These are phyloP conservation scores for Diadegma fenestrale DNA, from an alignment of 2,888 invertebrate genomes.

Conservation along the genomic window DNA sequence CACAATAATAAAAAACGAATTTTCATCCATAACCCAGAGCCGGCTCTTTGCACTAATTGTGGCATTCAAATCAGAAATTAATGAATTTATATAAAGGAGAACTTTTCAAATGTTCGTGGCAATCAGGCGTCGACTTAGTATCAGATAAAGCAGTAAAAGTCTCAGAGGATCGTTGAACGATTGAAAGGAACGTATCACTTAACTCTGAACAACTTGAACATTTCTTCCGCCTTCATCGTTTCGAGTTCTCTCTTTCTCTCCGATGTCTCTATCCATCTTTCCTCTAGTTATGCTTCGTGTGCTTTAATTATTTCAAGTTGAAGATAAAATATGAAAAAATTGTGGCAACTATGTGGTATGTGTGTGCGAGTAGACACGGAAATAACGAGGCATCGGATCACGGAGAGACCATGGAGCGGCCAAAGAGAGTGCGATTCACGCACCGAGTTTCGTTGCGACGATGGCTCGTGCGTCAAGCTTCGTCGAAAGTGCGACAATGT, in stretches of 20 bases:
- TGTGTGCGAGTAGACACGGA: slow-evolving; percentile 74
- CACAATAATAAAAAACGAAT: too few species aligned
- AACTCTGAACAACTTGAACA: neutral
- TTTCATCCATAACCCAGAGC: too few species aligned
- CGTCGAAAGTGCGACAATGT: slow-evolving; percentile 88
- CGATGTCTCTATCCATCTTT: neutral
- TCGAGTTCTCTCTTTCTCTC: neutral
- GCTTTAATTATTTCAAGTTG: slow-evolving; percentile 58
- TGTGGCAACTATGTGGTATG: slow-evolving; percentile 60
- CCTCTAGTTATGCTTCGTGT: slow-evolving; percentile 63
- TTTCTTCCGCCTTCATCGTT: neutral
- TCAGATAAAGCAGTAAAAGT: neutral
- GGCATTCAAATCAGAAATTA: too few species aligned
- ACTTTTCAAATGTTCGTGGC: neutral
- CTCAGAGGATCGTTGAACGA: slow-evolving; percentile 34
- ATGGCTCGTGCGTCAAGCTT: slow-evolving; percentile 88
- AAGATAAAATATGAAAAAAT: slow-evolving; percentile 40
- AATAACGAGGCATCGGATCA: slow-evolving; percentile 67
- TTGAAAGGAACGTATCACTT: slow-evolving; percentile 14
- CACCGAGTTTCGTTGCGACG: slow-evolving; percentile 86
- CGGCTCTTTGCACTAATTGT: too few species aligned
- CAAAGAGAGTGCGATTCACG: slow-evolving; percentile 76
- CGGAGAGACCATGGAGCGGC: slow-evolving; percentile 50
- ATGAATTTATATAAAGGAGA: neutral
- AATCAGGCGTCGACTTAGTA: neutral